Percentiles rank a stretch among this genome's conserved stretches.
These are phyloP conservation scores for Brachyrhaphis roseni DNA, from an alignment of 2,797 vertebrate genomes.

Conservation along the genomic window DNA sequence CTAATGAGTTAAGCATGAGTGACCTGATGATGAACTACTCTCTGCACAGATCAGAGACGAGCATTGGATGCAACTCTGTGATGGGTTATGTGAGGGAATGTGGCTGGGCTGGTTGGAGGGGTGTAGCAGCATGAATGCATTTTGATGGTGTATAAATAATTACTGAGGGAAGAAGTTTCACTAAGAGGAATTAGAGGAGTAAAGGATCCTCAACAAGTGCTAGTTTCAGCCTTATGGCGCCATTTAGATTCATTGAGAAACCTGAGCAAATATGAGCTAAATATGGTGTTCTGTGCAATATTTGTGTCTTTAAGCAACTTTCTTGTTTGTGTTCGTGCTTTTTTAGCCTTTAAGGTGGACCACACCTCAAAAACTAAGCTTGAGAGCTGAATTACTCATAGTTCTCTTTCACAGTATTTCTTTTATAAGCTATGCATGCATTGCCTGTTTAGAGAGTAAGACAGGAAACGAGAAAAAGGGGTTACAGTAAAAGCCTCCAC, in stretches of 20 bases:
- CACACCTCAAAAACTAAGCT: conserved; percentile 39
- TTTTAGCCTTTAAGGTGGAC: conserved; percentile 51
- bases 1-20: conserved; percentile 70
- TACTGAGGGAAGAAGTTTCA: conserved; percentile 26
- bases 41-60: conserved; percentile 13
- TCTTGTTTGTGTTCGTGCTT: conserved; percentile 36
- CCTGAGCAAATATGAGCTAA: conserved; percentile 14
- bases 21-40: conserved; percentile 48
- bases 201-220: conserved; percentile 1
- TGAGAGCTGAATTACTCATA: conserved; percentile 40
- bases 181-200: conserved; percentile 13
- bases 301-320: conserved; percentile 48
- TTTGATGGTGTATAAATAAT: conserved; percentile 51
- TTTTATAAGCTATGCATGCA: conserved; percentile 58
- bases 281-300: conserved; percentile 7
- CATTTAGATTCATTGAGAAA: conserved; percentile 23
- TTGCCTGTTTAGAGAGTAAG: conserved; percentile 14
- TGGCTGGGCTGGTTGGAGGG: conserved; percentile 30
- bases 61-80: conserved; percentile 16
- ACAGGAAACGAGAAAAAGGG: conserved; percentile 41
- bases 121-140: conserved; percentile 26
- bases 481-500: conserved; percentile 27
- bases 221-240: conserved; percentile 5
- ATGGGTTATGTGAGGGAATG: conserved; percentile 37
- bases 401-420: conserved; percentile 67